Evolutionary conservation across 2,797 vertebrate genomes (phyloP).

Genomic region (Parambassis ranga): DNA sequence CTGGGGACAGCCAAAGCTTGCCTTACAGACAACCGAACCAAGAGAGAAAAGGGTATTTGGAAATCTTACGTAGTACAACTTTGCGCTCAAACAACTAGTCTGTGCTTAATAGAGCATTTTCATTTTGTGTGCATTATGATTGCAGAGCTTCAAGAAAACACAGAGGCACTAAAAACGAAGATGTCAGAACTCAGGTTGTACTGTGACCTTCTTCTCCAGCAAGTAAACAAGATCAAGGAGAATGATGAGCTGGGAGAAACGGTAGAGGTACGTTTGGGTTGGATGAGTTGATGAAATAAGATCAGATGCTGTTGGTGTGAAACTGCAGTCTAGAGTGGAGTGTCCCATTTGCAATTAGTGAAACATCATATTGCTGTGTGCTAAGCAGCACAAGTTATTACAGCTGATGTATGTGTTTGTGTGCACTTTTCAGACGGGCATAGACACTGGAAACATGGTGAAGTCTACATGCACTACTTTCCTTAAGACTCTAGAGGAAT

Average conservation of each 20-base stretch:
- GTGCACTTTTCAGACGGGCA: conserved; percentile 65
- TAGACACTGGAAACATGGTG: conserved; percentile 88
- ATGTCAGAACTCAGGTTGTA: conserved; percentile 98
- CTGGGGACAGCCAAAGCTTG: conserved; percentile 97
- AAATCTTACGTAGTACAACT: too few species aligned
- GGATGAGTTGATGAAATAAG: conserved; percentile 48
- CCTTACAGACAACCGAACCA: conserved; percentile 94
- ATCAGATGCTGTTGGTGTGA: conserved; percentile 38
- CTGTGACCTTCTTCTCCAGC: conserved; percentile 97
- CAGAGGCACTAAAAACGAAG: conserved; percentile 94
- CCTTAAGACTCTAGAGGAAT: conserved; percentile 96
- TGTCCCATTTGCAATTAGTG: neutral
- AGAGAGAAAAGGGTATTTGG: conserved; percentile 92
- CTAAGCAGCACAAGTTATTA: neutral
- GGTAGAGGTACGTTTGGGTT: conserved; percentile 63
- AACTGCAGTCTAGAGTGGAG: neutral
- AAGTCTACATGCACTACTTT: conserved; percentile 97
- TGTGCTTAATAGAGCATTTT: too few species aligned
- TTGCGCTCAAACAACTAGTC: too few species aligned
- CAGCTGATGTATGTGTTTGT: neutral
- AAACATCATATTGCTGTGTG: neutral
- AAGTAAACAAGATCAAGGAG: conserved; percentile 95
- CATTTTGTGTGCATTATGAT: neutral
- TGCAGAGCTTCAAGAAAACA: conserved; percentile 94
- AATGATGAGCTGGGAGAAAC: conserved; percentile 61